Evolutionary conservation across 2,888 invertebrate genomes (phyloP), one percentile per base, ranked within the genome.

Genomic region (Chrysopilus asiliformis): DNA sequence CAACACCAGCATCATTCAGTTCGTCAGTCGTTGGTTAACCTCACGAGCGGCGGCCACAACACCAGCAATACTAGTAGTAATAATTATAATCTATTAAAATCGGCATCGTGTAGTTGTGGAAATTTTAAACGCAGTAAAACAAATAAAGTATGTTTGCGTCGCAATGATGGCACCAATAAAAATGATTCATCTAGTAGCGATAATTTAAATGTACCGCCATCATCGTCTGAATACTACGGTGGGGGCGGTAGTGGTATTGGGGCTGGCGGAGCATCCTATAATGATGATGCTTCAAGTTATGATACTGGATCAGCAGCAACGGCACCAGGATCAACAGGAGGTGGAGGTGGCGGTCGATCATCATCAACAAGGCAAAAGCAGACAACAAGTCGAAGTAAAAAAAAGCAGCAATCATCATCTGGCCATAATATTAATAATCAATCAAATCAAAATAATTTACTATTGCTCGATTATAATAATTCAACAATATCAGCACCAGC

Each of bases 21-120:
- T 48, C 60, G 58, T 38, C 61, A 61, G 58, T 61, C 60, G 49
- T 51, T 61, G 52, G 50, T 58, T 51, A 61, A 61, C 55, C 57
- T 61, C 41, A 56, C 56, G 38, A 54, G 57, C 53, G 57, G 53
- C 44, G 57, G 57, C 55, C 53, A 41, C 40, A 43, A 43, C 40
- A 38, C 45, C 43, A 44, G 34, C 32, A 43, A 44, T 42, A 44
- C 46, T 37, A 44, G 42, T 39, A 42, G 45, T 28, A 36, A 41
- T 38, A 40, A 43, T 40, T 40, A 41, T 34, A 49, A 49, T 32
- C 44, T 53, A 36, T 48, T 53, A 28, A 54, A 54, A 45, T 53
- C 53, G 33, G 51, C 53, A 41, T 56, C 56, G 45, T 54, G 53
- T 34, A 56, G 56, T 46, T 55, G 55, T 47, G 56, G 55, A 41